A percentile compares a stretch with the other conserved stretches of the same genome.
Evolutionary conservation across 2,113 vertebrate genomes (phyloP).

Genomic region (Psilopogon haemacephalus): DNA sequence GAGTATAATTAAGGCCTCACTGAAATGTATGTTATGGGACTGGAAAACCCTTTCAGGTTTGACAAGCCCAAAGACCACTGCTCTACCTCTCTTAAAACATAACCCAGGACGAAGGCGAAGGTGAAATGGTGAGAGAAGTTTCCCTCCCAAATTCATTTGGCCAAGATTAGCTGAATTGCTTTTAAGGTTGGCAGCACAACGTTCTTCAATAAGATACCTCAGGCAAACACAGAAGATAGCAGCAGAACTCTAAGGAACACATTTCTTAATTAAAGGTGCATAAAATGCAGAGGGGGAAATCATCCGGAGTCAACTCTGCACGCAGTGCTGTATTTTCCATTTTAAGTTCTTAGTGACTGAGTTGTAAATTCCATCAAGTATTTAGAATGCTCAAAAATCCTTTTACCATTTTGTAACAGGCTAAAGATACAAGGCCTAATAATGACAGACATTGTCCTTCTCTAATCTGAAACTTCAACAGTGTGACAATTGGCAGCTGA

Average conservation of each 20-base stretch:
- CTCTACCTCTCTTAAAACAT: neutral
- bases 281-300: neutral
- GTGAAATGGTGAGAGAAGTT: neutral
- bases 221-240: neutral
- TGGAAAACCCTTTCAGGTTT: neutral
- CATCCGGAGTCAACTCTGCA: neutral
- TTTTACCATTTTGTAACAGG: neutral
- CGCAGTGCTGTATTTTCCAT: neutral
- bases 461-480: neutral
- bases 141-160: neutral
- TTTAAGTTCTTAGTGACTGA: neutral
- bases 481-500: neutral
- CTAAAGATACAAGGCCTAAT: neutral
- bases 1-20: neutral
- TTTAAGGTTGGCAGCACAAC: neutral
- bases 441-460: neutral
- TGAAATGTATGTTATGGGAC: neutral
- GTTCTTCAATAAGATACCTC: neutral
- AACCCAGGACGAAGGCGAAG: neutral
- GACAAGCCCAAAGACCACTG: neutral
- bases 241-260: neutral
- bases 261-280: slow-evolving; percentile 28
- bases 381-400: neutral
- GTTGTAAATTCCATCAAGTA: neutral
- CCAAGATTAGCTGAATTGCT: neutral